Conservation (phyloP, 2,888 invertebrate genomes). For the Amiota mariae region DNA sequence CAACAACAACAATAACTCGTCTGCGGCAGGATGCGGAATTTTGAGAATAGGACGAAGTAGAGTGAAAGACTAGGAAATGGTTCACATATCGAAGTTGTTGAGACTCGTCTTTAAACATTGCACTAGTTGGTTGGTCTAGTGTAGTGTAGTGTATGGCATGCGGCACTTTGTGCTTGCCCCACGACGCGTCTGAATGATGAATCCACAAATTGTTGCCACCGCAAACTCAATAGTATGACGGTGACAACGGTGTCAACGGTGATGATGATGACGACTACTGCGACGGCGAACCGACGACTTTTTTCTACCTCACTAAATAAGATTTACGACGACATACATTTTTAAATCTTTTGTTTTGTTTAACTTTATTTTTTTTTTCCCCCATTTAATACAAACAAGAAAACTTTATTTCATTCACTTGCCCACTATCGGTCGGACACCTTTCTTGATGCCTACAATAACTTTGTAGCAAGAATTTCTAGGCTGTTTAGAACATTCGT, state of each 20-base stretch:
- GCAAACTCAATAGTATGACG: no score
- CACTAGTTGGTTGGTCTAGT: background rate
- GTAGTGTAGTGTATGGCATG: background rate
- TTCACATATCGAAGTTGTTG: no score
- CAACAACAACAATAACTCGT: background rate
- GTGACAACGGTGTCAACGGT: no score
- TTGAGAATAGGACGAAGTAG: background rate
- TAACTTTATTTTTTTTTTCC: slow-evolving; percentile 9
- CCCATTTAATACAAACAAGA: background rate
- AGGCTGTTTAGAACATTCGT: background rate
- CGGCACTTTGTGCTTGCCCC: background rate
- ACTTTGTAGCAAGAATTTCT: slow-evolving; percentile 6
- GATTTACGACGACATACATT: no score
- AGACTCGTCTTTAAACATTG: no score
- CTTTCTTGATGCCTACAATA: slow-evolving; percentile 8
- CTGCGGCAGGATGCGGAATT: slow-evolving; percentile 13
- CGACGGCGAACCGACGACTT: no score
- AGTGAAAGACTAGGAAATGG: background rate
- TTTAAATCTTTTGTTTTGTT: background rate
- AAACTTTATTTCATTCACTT: background rate
- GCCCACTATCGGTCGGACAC: background rate
- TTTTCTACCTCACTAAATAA: no score
- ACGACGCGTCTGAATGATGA: no score
- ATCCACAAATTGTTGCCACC: no score
- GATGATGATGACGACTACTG: no score